These are phyloP conservation scores for Ctenodactylus gundi DNA, from an alignment of 2,113 vertebrate species.

Conservation along the genomic window DNA sequence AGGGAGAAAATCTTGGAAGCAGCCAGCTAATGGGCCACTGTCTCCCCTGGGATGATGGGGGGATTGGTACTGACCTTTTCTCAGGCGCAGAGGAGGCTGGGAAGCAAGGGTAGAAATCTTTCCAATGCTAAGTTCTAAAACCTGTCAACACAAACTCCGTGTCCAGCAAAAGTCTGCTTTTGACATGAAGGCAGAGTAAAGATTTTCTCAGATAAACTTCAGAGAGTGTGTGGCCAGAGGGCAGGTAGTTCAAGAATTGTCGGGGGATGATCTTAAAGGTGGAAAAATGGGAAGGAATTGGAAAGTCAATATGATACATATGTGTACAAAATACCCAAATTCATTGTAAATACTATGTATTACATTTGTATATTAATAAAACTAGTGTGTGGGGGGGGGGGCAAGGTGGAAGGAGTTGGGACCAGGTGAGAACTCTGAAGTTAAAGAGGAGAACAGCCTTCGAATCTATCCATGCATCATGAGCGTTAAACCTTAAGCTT, in stretches of 20 bases:
- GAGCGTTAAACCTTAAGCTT: neutral
- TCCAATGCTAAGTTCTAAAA: neutral
- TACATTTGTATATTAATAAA: too few species aligned
- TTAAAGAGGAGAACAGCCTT: neutral
- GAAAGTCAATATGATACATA: too few species aligned
- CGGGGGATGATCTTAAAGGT: too few species aligned
- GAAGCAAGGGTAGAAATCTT: neutral
- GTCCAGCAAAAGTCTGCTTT: neutral
- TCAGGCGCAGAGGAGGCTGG: neutral
- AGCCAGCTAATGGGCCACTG: neutral
- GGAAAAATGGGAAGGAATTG: too few species aligned
- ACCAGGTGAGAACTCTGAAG: too few species aligned
- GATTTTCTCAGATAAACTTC: neutral
- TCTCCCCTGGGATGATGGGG: fast-evolving
- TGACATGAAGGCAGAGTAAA: neutral
- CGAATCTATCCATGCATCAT: neutral
- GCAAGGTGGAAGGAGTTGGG: neutral
- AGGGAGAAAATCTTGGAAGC: neutral
- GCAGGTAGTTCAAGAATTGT: neutral
- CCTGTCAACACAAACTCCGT: neutral
- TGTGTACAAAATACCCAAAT: too few species aligned
- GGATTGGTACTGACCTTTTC: neutral
- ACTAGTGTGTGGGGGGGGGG: neutral
- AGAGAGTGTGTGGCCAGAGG: neutral
- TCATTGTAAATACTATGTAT: too few species aligned